Percentiles rank a stretch among this genome's conserved stretches.
These are phyloP conservation scores for Diarsia brunnea DNA, from an alignment of 2,888 invertebrate species.

Conservation along the genomic window DNA sequence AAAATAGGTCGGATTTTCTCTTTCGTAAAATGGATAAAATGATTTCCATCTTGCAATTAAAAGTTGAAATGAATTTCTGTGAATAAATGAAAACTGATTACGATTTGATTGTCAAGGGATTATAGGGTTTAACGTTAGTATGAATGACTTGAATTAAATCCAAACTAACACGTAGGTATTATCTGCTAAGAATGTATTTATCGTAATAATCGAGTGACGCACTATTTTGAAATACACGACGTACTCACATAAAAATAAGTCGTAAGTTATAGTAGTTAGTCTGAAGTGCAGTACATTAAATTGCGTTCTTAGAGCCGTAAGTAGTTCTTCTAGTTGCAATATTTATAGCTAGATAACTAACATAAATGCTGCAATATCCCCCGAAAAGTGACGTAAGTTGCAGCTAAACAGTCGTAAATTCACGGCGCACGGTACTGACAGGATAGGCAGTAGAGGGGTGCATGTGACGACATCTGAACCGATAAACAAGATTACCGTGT, in stretches of 20 bases:
- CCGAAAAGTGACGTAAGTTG: constrained; percentile 62
- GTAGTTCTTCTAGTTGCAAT: constrained; percentile 17
- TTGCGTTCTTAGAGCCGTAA: constrained; percentile 21
- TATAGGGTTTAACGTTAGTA: constrained; percentile 19
- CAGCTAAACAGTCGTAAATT: constrained; percentile 73
- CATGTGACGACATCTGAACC: constrained; percentile 72
- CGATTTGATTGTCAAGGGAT: constrained; percentile 28
- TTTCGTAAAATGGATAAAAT: constrained; percentile 28
- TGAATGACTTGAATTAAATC: constrained; percentile 19
- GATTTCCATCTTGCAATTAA: constrained; percentile 18
- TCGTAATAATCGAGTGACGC: constrained; percentile 16
- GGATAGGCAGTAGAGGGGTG: constrained; percentile 37
- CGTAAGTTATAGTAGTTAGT: background rate
- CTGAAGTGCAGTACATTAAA: constrained; percentile 24
- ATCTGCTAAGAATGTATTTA: constrained; percentile 43
- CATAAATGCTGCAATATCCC: constrained; percentile 62
- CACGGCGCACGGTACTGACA: constrained; percentile 62
- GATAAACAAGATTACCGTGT: constrained; percentile 75
- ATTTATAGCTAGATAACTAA: constrained; percentile 34
- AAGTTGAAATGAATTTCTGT: constrained; percentile 23
- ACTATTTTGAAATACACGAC: constrained; percentile 6
- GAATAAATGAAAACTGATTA: constrained; percentile 23
- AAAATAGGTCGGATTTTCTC: constrained; percentile 46
- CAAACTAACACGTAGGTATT: background rate
- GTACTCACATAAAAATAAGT: constrained; percentile 21